Base-by-base conservation (phyloP, 2,797 vertebrate genomes). In the Scolopax bukidnonensis region DNA sequence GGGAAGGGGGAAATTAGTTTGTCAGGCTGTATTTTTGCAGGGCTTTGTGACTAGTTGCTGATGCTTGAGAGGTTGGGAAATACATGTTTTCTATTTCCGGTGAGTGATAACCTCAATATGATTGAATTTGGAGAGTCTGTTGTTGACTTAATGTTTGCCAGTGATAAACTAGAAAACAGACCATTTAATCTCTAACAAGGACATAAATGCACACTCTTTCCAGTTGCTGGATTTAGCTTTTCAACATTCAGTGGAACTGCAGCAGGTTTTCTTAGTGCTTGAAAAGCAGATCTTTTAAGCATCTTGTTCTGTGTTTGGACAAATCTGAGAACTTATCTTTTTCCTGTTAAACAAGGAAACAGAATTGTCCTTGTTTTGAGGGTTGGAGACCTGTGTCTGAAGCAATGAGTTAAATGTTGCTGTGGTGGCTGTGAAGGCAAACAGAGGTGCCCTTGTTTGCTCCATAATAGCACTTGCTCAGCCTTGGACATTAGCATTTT, bases 391-490 rank as follows among this genome's bases (percentile, higher is more conserved):
- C 27, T 93, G 61, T 91, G 30, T 89, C 71, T 79, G 89, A 90
- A 97, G 76, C 90, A 92, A 48, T 43, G 94, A 96, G 92, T 97
- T 97, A 95, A 97, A 96, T 97, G 95, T 81, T 96, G 84, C 76
- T 96, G 88, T 89, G 93, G 76, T 88, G 77, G 75, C 90, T 94
- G 65, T 94, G 90, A 90, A 95, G 86, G 77, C 94, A 97, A 94
- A 98, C 98, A 98, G 94, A 98, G 96, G 89, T 95, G 63, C 96
- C 6, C 93, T 98, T 98, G 95, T 98, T 82, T 96, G 85, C 53
- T 61, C 64, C 91, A 97, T 97, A 98, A 94, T 97, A 96, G 77
- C 96, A 93, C 90, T 97, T 95, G 94, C 93, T 97, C 73, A 96
- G 96, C 56, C 80, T 93, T 93, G 86, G 91, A 97, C 96, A 96